Evolutionary conservation across 64 coral and sea anemone species (phyloP), one percentile per base, ranked within the genome.

Genomic region (Dendronephthya gigantea): DNA sequence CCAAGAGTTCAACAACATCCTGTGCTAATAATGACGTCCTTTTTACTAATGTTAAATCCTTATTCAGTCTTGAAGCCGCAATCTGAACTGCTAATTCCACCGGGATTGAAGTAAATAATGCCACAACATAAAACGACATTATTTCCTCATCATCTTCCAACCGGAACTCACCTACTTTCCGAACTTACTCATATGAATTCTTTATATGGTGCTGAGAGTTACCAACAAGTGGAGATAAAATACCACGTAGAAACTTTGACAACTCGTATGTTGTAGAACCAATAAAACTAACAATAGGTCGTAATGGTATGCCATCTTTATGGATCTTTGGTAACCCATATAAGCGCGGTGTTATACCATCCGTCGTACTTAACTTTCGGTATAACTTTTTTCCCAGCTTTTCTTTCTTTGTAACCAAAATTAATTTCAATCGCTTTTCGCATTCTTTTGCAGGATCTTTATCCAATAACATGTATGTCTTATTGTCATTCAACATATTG

Each of bases 251-350:
- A 86, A 68, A 68, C 39, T n/a, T 86, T 86, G 32, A 34, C 8
- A 32, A 58, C 68, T 86, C 49, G 68, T 39, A 49, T 55, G 59
- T 37, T n/a, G n/a, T n/a, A n/a, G n/a, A n/a, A n/a, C n/a, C n/a
- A n/a, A n/a, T 37, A 39, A 86, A 86, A 36, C 84, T 86, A 86
- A 86, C 84, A 30, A 29, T 47, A 10, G 86, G 51, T 56, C 13
- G 13, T 14, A 56, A n/a, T 2, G 51, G 51, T 56, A 14, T n/a
- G 19, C 13, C 13, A 8, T 56, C 51, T 14, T 56, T 19, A 56
- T 56, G 51, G 19, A 56, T 15, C 51, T 56, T 56, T 19, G 51
- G 51, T 4, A 56, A 17, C 6, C 51, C 51, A 56, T 14, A 56
- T 56, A 56, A 6, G 13, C 51, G 23, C 6, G 51, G 41, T 45